A percentile compares a stretch with the other conserved stretches of the same genome.
phyloP scores from a whole-genome alignment of 2,113 vertebrate genomes.

The Cynopterus brachyotis region DNA sequence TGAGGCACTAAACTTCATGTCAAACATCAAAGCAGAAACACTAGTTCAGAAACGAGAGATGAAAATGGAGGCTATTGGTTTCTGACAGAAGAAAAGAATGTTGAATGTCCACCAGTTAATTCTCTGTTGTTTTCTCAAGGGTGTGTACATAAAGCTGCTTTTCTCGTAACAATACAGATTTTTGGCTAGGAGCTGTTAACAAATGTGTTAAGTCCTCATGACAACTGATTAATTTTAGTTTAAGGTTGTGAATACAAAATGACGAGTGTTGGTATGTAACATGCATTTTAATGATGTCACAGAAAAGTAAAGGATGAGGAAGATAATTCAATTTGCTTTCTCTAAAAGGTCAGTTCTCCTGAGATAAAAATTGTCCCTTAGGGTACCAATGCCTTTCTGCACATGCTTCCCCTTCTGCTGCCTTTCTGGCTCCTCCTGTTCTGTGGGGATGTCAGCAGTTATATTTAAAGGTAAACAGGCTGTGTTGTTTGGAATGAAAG shows the following conservation, averaged over 20 bases:
- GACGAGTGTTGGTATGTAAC: conserved; percentile 79
- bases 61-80: not conserved
- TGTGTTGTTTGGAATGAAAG: conserved; percentile 27
- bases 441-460: conserved; percentile 71
- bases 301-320: conserved; percentile 86
- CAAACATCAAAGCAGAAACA: not conserved
- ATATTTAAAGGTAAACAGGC: conserved; percentile 77
- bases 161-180: conserved; percentile 67
- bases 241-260: conserved; percentile 88
- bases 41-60: not conserved
- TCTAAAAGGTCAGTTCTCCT: conserved; percentile 86
- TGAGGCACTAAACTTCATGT: not conserved
- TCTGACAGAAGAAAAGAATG: not conserved
- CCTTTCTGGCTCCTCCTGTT: conserved; percentile 37
- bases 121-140: conserved; percentile 54
- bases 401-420: conserved; percentile 39
- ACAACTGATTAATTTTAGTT: conserved; percentile 87
- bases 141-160: conserved; percentile 31
- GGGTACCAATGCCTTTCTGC: conserved; percentile 77
- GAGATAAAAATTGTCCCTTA: conserved; percentile 84
- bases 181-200: conserved; percentile 75
- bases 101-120: conserved; percentile 47
- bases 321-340: conserved; percentile 89
- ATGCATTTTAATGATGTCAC: conserved; percentile 88
- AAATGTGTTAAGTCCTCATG: conserved; percentile 83